Evolutionary conservation across 2,797 vertebrate genomes (phyloP).

Genomic region (Hafferia zeledoni): DNA sequence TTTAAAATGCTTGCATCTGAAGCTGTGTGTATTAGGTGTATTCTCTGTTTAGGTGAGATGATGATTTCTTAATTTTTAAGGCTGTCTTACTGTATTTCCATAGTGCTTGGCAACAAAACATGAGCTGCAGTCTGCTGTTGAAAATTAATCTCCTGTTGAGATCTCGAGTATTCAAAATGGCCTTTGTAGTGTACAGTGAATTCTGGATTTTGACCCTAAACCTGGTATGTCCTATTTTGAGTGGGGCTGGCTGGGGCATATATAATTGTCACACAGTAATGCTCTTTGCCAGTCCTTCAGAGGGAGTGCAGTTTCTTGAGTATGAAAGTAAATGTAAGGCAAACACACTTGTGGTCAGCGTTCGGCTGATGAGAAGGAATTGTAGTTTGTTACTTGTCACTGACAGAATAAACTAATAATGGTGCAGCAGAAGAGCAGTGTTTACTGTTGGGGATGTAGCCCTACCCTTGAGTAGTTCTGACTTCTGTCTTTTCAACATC

Average conservation of each 20-base stretch:
- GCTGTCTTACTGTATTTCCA: neutral
- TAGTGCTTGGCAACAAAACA: neutral
- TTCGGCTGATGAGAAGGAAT: neutral
- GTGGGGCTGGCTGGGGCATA: neutral
- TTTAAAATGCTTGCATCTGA: neutral
- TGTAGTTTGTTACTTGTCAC: neutral
- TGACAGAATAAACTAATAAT: neutral
- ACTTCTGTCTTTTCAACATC: neutral
- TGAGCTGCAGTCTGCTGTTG: neutral
- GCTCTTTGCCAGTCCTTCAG: neutral
- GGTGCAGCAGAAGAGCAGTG: neutral
- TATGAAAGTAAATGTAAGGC: neutral
- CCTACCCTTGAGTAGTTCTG: neutral
- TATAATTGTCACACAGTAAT: rapidly evolving
- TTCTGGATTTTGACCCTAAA: neutral
- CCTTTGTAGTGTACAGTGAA: neutral
- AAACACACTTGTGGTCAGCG: neutral
- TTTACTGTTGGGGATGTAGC: rapidly evolving
- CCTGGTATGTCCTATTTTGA: neutral
- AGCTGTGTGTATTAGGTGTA: neutral
- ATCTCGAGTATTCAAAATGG: neutral
- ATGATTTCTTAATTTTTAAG: neutral
- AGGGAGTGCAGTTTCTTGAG: neutral
- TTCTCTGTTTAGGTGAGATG: neutral
- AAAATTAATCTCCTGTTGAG: neutral